Evolutionary conservation across 2,888 invertebrate genomes (phyloP), one percentile per base, ranked within the genome.

Genomic region (Heliconius ismenius): DNA sequence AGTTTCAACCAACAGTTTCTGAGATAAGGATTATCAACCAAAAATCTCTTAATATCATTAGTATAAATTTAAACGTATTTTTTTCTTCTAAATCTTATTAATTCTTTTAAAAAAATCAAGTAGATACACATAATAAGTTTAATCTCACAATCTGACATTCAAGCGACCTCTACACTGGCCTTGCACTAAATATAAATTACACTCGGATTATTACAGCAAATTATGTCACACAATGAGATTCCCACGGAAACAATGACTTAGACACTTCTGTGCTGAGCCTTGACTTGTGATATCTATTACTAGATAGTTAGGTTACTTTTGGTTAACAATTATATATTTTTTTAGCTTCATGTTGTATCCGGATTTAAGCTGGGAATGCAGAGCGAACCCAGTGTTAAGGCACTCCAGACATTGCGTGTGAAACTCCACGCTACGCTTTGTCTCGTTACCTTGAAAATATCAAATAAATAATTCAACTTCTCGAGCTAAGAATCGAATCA

Each of bases 111-210:
- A 28, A 11, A 7, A 24, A 13, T 24, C 21, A 67, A 36, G 3
- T 24, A n/a, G 24, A 24, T 39, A 24, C 10, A 49, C 21, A 9
- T 32, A n/a, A 28, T 54, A n/a, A 54, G 15, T 36, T 26, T 69
- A 58, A 72, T 36, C 60, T 65, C n/a, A 24, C 70, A 58, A 75
- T 76, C 67, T 80, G 80, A 79, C 78, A 80, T 80, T 80, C 80
- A 74, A 63, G 4, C 36, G 74, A 76, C 79, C 79, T 79, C 75
- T 43, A 49, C 18, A 63, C 28, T 36, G 78, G 78, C 92, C 92
- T 91, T 90, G 92, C 92, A 92, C 93, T 86, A 88, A 87, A 91
- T 92, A 86, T 84, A 86, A 88, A 89, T 85, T 82, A 85, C 85
- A 84, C 83, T 89, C 89, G 89, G 83, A 79, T 80, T 77, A 85